Evolutionary conservation across 2,113 vertebrate species (phyloP).

Genomic region (Pygoscelis antarcticus): DNA sequence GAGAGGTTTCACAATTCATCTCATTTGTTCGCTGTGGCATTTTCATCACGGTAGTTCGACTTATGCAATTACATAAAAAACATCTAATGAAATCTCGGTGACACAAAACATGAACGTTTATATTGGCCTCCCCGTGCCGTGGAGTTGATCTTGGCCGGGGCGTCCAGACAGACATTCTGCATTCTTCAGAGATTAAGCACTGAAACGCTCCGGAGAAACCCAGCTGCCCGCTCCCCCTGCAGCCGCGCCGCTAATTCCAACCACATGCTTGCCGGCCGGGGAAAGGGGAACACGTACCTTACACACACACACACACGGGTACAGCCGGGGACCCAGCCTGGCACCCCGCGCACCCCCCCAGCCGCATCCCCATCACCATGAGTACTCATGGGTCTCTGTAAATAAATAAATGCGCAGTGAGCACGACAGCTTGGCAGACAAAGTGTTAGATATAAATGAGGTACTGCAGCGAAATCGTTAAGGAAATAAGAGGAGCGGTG

Average conservation of each 20-base stretch:
- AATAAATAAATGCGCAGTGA: rapidly evolving
- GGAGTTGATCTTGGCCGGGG: conserved; percentile 14
- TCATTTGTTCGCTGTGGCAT: neutral
- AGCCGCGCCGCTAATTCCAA: conserved; percentile 23
- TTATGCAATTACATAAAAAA: conserved; percentile 46
- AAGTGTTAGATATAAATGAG: rapidly evolving
- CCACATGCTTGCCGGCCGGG: conserved; percentile 23
- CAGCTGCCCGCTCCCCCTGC: conserved; percentile 51
- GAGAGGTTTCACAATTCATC: neutral
- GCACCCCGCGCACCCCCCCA: neutral
- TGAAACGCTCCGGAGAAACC: conserved; percentile 36
- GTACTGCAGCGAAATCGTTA: rapidly evolving
- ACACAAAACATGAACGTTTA: conserved; percentile 71
- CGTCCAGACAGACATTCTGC: conserved; percentile 48
- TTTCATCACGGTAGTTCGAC: conserved; percentile 48
- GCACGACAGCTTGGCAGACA: rapidly evolving
- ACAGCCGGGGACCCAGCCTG: neutral
- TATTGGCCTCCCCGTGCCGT: conserved; percentile 28
- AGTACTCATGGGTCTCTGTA: rapidly evolving
- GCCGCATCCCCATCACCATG: rapidly evolving
- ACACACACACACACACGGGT: neutral
- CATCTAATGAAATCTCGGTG: conserved; percentile 38
- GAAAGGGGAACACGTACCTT: neutral
- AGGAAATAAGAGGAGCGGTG: neutral
- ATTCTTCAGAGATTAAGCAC: conserved; percentile 49